A percentile compares a stretch with the other conserved stretches of the same genome.
These are phyloP conservation scores for Daphoenositta chrysoptera DNA, from an alignment of 2,113 vertebrate species.

Conservation along the genomic window DNA sequence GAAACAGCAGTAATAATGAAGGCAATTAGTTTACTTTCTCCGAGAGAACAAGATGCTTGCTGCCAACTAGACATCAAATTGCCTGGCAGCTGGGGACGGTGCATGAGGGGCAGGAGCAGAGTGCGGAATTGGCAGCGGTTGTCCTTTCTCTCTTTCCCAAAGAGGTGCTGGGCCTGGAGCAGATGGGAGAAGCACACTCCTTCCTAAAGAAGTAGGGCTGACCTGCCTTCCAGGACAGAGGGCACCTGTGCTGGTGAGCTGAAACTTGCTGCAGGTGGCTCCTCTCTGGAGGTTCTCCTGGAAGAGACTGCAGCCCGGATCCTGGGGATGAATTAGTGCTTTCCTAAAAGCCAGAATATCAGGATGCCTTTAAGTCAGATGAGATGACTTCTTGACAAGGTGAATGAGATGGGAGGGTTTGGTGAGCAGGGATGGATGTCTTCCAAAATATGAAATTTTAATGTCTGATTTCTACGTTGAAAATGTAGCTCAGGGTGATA, in stretches of 20 bases:
- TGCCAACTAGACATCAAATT: constrained; percentile 25
- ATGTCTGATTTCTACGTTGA: neutral
- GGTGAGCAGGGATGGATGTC: neutral
- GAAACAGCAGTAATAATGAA: constrained; percentile 43
- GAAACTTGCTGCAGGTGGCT: neutral
- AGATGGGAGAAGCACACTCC: neutral
- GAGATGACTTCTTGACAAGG: neutral
- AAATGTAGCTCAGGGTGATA: neutral
- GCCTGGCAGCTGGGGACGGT: neutral
- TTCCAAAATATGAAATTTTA: neutral
- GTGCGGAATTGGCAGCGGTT: neutral
- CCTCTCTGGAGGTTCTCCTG: neutral
- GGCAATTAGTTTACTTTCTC: constrained; percentile 48
- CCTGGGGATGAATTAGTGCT: neutral
- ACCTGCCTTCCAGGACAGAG: neutral
- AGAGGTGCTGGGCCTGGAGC: neutral
- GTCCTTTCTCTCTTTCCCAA: neutral
- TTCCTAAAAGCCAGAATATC: neutral
- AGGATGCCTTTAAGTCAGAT: neutral
- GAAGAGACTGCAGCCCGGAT: neutral
- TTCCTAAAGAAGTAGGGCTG: neutral
- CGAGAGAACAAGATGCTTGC: constrained; percentile 15
- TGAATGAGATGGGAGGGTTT: neutral
- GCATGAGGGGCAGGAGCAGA: neutral
- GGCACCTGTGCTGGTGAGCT: neutral